Conservation (phyloP, 2,888 invertebrate species). For the Chymomyza amoena region DNA sequence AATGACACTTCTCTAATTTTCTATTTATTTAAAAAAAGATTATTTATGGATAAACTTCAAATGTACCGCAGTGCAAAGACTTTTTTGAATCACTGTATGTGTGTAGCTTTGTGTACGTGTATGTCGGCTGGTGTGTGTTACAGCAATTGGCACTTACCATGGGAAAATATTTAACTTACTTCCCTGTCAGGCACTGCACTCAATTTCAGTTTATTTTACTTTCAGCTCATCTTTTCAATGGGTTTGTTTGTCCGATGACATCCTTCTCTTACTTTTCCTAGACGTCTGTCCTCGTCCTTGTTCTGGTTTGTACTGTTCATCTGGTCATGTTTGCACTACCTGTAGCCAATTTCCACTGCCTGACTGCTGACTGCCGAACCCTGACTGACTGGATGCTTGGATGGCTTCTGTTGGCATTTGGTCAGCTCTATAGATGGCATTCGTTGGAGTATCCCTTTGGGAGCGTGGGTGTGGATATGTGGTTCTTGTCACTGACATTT, state of each 20-base stretch:
- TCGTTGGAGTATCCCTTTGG: conserved; percentile 16
- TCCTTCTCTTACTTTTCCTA: conserved; percentile 31
- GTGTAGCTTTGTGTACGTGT: background rate
- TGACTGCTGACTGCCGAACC: conserved; percentile 17
- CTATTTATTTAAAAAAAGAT: no score
- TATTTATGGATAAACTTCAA: no score
- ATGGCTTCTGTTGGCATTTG: conserved; percentile 59
- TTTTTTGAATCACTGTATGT: background rate
- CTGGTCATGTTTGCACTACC: conserved; percentile 45
- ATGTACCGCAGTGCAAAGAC: no score
- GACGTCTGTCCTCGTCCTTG: background rate
- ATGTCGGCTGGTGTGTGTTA: background rate
- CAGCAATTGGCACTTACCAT: background rate
- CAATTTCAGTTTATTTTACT: conserved; percentile 65
- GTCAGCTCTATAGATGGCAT: conserved; percentile 48
- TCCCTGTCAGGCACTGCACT: conserved; percentile 35
- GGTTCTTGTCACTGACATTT: conserved; percentile 57
- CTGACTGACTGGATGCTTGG: conserved; percentile 4
- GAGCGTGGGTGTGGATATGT: conserved; percentile 6
- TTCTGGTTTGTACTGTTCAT: background rate
- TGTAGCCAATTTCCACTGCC: conserved; percentile 61
- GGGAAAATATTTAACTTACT: conserved; percentile 29
- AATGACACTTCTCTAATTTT: no score
- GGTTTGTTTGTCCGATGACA: conserved; percentile 32
- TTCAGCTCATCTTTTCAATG: conserved; percentile 59